Percentiles rank a stretch among this genome's conserved stretches.
Evolutionary conservation across 1,140 invertebrate genomes (phyloP).

Genomic region (Drosophila melanogaster): Release_6_plus_ISO1_MT NT_033779.5:15775501-15776000

Average conservation of each 20-base stretch:
- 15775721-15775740: conserved; percentile 52
- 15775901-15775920: conserved; percentile 42
- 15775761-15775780: conserved; percentile 9
- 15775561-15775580: no score
- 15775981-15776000: conserved; percentile 26
- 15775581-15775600: not conserved
- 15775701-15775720: conserved; percentile 70
- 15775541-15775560: no score
- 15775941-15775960: conserved; percentile 46
- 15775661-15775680: conserved; percentile 28
- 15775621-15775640: not conserved
- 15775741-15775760: conserved; percentile 35
- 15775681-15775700: conserved; percentile 51
- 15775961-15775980: conserved; percentile 49
- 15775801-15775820: conserved; percentile 37
- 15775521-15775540: no score
- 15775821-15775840: conserved; percentile 9
- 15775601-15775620: not conserved
- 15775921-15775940: conserved; percentile 22
- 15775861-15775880: not conserved
- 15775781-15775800: conserved; percentile 33
- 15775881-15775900: conserved; percentile 30
- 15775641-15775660: conserved; percentile 32
- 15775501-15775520: no score
- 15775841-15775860: conserved; percentile 17